Conservation (phyloP, 2,113 vertebrate genomes). For the Isichthys henryi region DNA sequence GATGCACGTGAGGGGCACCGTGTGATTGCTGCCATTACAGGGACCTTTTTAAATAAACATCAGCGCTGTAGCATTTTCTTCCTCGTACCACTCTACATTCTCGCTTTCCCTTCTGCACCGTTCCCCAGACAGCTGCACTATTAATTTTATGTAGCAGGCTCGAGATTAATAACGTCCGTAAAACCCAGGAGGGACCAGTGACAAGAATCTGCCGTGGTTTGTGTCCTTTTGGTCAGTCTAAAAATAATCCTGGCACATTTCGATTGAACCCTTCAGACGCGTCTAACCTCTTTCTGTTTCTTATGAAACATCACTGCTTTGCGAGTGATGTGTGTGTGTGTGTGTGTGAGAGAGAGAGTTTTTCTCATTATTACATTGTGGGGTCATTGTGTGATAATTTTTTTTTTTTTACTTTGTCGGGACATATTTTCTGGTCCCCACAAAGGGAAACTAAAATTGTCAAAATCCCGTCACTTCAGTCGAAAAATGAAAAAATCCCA, state of each 20-base stretch:
- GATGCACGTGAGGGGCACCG: background rate
- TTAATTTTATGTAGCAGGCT: background rate
- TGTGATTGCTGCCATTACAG: no score
- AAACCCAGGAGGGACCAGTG: background rate
- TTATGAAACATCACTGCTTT: conserved; percentile 22
- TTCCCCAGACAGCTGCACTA: background rate
- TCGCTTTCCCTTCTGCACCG: background rate
- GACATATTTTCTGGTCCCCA: background rate
- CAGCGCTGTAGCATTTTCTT: background rate
- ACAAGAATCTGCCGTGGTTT: background rate
- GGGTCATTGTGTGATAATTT: background rate
- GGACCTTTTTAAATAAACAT: background rate
- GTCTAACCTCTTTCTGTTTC: background rate
- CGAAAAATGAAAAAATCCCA: background rate
- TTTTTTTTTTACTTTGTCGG: background rate
- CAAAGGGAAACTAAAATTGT: background rate
- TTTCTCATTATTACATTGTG: conserved; percentile 55
- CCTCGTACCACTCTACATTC: background rate
- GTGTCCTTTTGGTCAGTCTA: conserved; percentile 9
- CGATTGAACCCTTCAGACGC: background rate
- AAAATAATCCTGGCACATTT: background rate
- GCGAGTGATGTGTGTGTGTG: conserved; percentile 51
- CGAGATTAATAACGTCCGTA: background rate
- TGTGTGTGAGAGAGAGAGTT: conserved; percentile 60
- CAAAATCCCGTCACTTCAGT: background rate